Base-by-base conservation (phyloP, 2,888 invertebrate species). In the Alviniconcha strummeri region DNA sequence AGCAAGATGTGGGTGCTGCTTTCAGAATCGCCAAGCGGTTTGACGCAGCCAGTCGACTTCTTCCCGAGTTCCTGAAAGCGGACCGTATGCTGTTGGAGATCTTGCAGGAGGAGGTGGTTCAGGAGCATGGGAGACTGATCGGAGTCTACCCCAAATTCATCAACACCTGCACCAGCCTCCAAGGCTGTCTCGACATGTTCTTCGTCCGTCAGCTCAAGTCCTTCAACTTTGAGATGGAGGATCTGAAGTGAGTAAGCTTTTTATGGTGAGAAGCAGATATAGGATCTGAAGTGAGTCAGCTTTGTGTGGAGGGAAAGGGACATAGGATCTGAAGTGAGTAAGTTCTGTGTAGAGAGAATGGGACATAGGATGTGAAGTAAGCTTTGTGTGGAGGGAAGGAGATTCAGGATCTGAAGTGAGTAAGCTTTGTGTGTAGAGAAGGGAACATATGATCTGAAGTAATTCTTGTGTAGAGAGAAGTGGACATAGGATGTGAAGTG, bases 11-110 rank as follows among this genome's bases (percentile, higher is more conserved):
- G 36, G 36, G 36, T 36, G 36, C 36, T 36, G 36, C 36, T 69
- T 69, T 69, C 80, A 85, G 85, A 52, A 81, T 86, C 19, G 78
- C 84, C 76, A 86, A 86, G 79, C 81, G 86, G 52, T 84, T 86
- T 55, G 86, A 86, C 81, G 75, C 83, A 15, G 83, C 85, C n/a
- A 84, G 84, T 19, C 72, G 56, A 13, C 79, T 90, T 85, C 89
- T 91, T 57, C 91, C 91, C 7, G 90, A 90, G 83, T 90, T 91
- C 78, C 85, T 91, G 19, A 89, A 88, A 77, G 90, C 91, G 9
- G 91, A 91, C 84, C 85, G 85, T 8, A 84, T 88, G 19, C 84
- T 91, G 81, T 88, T 91, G 75, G 87, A 90, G 71, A 88, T 85
- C 55, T 77, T 91, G 8, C 84, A 85, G 81, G 83, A 85, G n/a